Conservation (phyloP, 1,140 invertebrate genomes). For the Thalassaphorura encarpata region DNA sequence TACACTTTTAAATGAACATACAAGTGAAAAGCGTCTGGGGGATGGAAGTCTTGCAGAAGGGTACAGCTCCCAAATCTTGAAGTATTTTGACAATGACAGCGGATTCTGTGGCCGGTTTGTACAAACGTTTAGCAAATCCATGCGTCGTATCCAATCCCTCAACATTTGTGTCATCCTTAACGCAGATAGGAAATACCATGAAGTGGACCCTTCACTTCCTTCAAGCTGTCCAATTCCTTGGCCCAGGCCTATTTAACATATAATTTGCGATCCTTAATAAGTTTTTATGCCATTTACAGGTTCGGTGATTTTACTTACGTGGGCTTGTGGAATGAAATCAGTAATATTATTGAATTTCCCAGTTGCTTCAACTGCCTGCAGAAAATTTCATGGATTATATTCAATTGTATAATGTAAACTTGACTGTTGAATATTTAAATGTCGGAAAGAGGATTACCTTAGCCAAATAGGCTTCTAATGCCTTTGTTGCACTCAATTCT, state of each 20-base stretch:
- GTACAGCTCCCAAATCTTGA: slow-evolving; percentile 38
- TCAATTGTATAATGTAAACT: not conserved
- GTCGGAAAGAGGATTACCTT: no score
- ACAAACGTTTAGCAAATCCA: slow-evolving; percentile 38
- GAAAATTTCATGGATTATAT: slow-evolving; percentile 3
- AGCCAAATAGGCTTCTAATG: slow-evolving; percentile 22
- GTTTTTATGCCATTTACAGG: not conserved
- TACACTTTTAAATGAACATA: not conserved
- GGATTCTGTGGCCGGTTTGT: slow-evolving; percentile 34
- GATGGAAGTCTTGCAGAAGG: slow-evolving; percentile 39
- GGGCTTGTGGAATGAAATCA: slow-evolving; percentile 36
- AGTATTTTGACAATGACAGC: slow-evolving; percentile 36
- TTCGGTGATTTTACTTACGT: slow-evolving; percentile 22
- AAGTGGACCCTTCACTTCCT: slow-evolving; percentile 30
- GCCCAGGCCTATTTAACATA: slow-evolving; percentile 10
- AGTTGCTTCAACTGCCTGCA: slow-evolving; percentile 39
- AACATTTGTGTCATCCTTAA: slow-evolving; percentile 37
- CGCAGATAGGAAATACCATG: slow-evolving; percentile 38
- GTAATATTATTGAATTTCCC: slow-evolving; percentile 35
- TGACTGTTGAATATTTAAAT: not conserved
- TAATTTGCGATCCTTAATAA: not conserved
- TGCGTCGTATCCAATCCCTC: slow-evolving; percentile 41
- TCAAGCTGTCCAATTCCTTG: slow-evolving; percentile 19
- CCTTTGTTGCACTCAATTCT: slow-evolving; percentile 15
- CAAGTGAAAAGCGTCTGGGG: slow-evolving; percentile 36